phyloP scores from a whole-genome alignment of 2,797 vertebrate genomes.

The Sarcoramphus papa region DNA sequence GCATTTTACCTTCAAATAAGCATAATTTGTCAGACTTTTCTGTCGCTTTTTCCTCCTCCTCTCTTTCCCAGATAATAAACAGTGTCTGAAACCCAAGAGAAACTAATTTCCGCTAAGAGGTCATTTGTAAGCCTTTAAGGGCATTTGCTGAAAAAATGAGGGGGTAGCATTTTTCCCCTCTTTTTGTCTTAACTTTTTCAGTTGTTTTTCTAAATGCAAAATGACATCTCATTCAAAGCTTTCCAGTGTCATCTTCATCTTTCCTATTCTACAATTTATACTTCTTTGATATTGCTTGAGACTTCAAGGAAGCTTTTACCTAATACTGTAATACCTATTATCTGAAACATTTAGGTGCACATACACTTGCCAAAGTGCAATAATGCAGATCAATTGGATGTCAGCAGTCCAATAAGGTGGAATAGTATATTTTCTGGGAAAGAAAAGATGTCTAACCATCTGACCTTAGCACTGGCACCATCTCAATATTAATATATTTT shows the following conservation, averaged over 20 bases:
- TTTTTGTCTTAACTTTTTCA: constrained; percentile 55
- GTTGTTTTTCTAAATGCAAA: constrained; percentile 65
- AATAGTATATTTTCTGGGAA: constrained; percentile 53
- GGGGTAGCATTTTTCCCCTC: background rate
- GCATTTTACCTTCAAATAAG: constrained; percentile 59
- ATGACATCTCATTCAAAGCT: constrained; percentile 61
- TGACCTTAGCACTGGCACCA: constrained; percentile 72
- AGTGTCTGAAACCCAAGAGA: constrained; percentile 46
- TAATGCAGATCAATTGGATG: constrained; percentile 77
- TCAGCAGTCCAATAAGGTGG: constrained; percentile 69
- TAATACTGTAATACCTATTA: constrained; percentile 71
- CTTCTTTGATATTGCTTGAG: constrained; percentile 59
- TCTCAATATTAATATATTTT: constrained; percentile 79
- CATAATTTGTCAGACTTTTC: constrained; percentile 40
- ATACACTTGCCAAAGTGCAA: constrained; percentile 64
- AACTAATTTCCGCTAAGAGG: constrained; percentile 60
- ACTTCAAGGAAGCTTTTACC: constrained; percentile 62
- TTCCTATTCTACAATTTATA: constrained; percentile 56
- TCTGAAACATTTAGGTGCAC: constrained; percentile 63
- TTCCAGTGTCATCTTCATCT: constrained; percentile 67
- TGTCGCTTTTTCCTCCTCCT: background rate
- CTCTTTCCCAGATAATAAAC: constrained; percentile 61
- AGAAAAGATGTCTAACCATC: constrained; percentile 62
- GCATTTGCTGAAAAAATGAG: constrained; percentile 12
- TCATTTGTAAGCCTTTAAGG: constrained; percentile 60